phyloP scores from a whole-genome alignment of 2,888 invertebrate species.

The Himalopsyche kuldschensis region DNA sequence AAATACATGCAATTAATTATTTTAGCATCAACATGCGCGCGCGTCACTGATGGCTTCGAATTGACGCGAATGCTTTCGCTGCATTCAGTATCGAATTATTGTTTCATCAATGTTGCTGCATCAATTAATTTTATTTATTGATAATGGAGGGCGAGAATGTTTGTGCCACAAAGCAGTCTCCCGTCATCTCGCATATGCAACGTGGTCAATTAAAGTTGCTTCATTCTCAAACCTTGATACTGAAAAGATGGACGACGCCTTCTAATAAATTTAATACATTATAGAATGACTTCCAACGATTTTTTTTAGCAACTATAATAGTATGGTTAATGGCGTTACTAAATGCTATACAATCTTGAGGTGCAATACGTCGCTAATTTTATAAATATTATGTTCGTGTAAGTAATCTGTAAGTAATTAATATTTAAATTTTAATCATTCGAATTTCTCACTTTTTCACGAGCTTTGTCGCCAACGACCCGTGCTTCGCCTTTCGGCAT shows the following conservation, averaged over 20 bases:
- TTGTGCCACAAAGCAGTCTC: not conserved
- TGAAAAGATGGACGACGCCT: not conserved
- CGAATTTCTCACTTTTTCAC: no score
- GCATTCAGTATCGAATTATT: not conserved
- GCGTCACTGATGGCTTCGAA: not conserved
- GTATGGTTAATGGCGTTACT: no score
- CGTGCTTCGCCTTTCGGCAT: no score
- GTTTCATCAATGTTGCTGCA: not conserved
- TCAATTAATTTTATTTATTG: not conserved
- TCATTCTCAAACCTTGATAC: not conserved
- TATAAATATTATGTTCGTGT: no score
- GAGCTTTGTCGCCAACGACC: no score
- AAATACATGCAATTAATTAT: not conserved
- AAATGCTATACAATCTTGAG: no score
- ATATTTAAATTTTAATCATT: no score
- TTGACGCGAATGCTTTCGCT: not conserved
- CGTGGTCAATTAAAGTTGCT: not conserved
- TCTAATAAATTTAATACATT: no score
- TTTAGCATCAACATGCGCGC: not conserved
- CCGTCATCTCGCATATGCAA: not conserved
- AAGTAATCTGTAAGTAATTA: no score
- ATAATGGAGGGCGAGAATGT: not conserved
- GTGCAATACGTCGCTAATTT: no score
- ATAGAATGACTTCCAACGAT: not conserved
- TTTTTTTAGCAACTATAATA: no score